These are phyloP conservation scores for Xanthia togata DNA, from an alignment of 2,888 invertebrate species.

Conservation along the genomic window DNA sequence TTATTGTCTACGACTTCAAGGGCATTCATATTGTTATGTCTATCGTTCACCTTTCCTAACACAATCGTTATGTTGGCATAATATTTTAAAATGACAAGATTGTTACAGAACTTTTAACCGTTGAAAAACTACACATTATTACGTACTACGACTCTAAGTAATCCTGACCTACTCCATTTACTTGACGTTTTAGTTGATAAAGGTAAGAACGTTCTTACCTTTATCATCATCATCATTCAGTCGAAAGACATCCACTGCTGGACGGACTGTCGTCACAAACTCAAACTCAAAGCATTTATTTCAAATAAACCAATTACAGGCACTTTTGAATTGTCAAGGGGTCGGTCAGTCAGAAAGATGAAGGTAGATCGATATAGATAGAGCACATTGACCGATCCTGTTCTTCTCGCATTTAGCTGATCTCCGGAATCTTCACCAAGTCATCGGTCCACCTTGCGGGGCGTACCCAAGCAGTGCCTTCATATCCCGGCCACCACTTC, in stretches of 20 bases:
- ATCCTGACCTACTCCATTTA: not conserved
- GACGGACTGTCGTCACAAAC: not conserved
- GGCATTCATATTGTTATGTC: slow-evolving; percentile 7
- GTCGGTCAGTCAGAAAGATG: too few species aligned
- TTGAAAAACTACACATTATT: not conserved
- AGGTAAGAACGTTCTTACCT: not conserved
- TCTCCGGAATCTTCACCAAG: not conserved
- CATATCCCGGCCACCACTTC: not conserved
- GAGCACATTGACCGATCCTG: not conserved
- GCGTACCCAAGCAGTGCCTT: not conserved
- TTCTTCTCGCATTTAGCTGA: not conserved
- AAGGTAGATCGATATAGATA: too few species aligned
- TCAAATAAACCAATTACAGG: too few species aligned
- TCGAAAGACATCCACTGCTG: not conserved
- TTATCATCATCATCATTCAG: not conserved
- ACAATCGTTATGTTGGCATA: not conserved
- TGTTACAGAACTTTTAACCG: not conserved
- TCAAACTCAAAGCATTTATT: too few species aligned
- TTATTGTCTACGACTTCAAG: not conserved
- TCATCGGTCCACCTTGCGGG: not conserved
- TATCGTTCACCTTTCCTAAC: not conserved
- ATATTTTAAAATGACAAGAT: slow-evolving; percentile 12
- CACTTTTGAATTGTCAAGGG: too few species aligned
- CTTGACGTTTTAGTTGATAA: too few species aligned
- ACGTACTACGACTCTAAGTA: not conserved